Conservation (phyloP, 1,140 invertebrate genomes). For the Drosophila sp. region DNA sequence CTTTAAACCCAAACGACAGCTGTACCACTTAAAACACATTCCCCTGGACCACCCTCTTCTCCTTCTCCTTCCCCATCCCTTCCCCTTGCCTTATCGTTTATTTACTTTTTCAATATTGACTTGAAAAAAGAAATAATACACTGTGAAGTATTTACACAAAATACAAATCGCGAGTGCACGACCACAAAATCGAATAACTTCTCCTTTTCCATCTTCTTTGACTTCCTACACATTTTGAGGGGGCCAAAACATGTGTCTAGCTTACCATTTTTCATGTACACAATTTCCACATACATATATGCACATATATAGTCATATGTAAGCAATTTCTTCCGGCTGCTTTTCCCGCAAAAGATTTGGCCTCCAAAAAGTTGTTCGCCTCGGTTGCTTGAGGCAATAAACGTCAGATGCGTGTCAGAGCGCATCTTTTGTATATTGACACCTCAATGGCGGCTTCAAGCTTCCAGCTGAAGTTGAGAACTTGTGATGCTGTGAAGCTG, state of each 20-base stretch:
- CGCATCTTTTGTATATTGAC: constrained; percentile 76
- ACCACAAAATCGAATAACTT: background rate
- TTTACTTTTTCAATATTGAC: constrained; percentile 78
- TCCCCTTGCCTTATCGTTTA: constrained; percentile 20
- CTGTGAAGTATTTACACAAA: constrained; percentile 70
- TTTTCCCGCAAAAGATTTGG: constrained; percentile 44
- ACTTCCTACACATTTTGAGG: background rate
- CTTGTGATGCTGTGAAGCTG: constrained; percentile 5
- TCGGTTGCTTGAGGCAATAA: constrained; percentile 69
- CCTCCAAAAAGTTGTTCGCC: constrained; percentile 55
- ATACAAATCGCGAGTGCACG: constrained; percentile 64
- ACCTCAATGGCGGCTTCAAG: constrained; percentile 57
- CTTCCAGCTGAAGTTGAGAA: constrained; percentile 49
- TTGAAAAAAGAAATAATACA: constrained; percentile 61
- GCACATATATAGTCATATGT: background rate
- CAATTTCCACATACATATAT: constrained; percentile 54
- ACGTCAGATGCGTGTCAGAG: constrained; percentile 76
- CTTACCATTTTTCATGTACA: constrained; percentile 38
- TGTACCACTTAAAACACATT: constrained; percentile 64
- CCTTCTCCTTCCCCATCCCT: background rate
- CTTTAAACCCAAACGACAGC: constrained; percentile 77
- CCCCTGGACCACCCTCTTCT: background rate
- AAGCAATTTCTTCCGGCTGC: constrained; percentile 23
- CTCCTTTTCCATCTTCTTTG: too few species aligned
- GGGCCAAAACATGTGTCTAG: constrained; percentile 44